A percentile compares a stretch with the other conserved stretches of the same genome.
These are phyloP conservation scores for Rhysida immarginata DNA, from an alignment of 1,140 invertebrate species.

Conservation along the genomic window DNA sequence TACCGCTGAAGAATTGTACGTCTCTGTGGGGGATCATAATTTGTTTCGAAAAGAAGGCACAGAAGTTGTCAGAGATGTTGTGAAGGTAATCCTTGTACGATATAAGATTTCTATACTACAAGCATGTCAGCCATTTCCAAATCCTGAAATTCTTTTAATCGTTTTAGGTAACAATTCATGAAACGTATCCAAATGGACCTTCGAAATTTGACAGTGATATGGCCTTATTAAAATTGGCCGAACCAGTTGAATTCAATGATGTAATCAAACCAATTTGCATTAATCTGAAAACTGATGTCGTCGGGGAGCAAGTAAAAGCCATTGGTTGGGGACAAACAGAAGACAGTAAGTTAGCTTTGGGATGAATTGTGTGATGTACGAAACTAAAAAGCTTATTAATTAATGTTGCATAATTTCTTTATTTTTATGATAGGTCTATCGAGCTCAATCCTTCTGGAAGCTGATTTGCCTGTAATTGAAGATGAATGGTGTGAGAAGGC, in stretches of 20 bases:
- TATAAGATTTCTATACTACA: too few species aligned
- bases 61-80: too few species aligned
- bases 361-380: too few species aligned
- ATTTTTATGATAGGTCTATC: too few species aligned
- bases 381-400: too few species aligned
- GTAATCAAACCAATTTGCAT: neutral
- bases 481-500: neutral
- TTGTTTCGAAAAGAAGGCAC: too few species aligned
- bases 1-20: too few species aligned
- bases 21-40: too few species aligned
- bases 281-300: neutral
- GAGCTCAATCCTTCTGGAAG: neutral
- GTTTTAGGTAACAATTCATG: neutral
- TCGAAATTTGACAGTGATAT: neutral
- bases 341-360: conserved; percentile 3
- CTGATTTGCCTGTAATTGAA: neutral
- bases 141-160: neutral
- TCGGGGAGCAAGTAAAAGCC: neutral
- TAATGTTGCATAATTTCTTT: too few species aligned
- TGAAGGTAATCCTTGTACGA: too few species aligned
- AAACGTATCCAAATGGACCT: neutral
- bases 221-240: neutral
- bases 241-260: neutral
- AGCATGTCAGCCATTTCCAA: too few species aligned
- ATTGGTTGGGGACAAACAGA: neutral